Conservation (phyloP, 2,797 vertebrate species). For the Hirundo rustica region DNA sequence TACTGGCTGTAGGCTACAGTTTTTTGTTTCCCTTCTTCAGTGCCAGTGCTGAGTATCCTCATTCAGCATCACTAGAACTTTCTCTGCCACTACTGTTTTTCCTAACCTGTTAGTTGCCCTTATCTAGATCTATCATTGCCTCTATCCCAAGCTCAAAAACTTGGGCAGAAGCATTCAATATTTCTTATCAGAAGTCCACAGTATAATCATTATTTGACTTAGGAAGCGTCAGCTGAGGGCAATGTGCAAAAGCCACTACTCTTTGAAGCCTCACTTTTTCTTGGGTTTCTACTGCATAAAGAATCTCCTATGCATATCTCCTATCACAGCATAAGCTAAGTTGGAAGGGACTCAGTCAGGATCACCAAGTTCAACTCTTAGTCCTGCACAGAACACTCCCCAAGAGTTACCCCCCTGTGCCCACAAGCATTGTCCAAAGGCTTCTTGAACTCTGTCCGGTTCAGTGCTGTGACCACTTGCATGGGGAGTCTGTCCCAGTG, state of each 20-base stretch:
- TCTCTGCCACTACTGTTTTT: neutral
- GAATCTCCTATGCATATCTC: neutral
- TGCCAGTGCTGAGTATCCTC: neutral
- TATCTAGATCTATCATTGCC: neutral
- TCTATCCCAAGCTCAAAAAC: neutral
- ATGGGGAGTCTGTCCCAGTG: neutral
- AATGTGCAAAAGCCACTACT: neutral
- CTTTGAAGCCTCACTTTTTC: neutral
- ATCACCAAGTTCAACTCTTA: neutral
- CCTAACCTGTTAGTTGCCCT: neutral
- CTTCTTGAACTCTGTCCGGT: neutral
- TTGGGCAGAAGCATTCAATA: neutral
- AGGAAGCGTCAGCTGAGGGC: neutral
- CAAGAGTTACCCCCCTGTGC: neutral
- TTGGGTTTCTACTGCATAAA: neutral
- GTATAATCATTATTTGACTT: neutral
- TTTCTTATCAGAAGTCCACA: neutral
- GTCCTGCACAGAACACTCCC: neutral
- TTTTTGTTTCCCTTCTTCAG: neutral
- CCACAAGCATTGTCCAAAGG: neutral
- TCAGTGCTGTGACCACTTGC: neutral
- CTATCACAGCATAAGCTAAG: neutral
- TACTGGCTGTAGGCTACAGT: neutral
- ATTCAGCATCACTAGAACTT: neutral
- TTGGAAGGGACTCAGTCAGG: neutral